Evolutionary conservation across 2,888 invertebrate genomes (phyloP).

Genomic region (Podabrus alpinus): DNA sequence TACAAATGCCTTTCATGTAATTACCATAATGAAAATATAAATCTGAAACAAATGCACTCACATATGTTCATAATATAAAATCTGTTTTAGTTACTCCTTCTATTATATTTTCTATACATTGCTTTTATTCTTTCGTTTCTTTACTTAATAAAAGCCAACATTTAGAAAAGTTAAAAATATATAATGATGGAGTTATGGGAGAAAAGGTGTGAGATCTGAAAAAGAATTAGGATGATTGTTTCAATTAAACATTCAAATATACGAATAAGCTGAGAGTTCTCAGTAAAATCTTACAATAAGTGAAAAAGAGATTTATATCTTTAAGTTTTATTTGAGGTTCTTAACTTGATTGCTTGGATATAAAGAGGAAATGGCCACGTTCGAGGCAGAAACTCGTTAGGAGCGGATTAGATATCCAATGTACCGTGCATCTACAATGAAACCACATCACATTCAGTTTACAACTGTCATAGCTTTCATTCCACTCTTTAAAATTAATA

Average conservation of each 20-base stretch:
- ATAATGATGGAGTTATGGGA: background rate
- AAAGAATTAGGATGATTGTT: background rate
- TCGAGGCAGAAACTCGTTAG: slow-evolving; percentile 53
- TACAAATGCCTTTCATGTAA: slow-evolving; percentile 17
- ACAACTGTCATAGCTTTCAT: slow-evolving; percentile 26
- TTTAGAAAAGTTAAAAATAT: too few species aligned
- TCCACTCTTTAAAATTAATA: slow-evolving; percentile 20
- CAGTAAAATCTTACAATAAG: slow-evolving; percentile 41
- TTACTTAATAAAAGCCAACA: background rate
- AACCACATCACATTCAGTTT: slow-evolving; percentile 30
- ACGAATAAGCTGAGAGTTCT: slow-evolving; percentile 13
- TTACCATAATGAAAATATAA: slow-evolving; percentile 21
- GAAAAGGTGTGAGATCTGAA: background rate
- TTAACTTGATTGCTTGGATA: slow-evolving; percentile 51
- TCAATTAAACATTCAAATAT: slow-evolving; percentile 14
- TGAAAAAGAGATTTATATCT: slow-evolving; percentile 50
- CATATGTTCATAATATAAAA: background rate
- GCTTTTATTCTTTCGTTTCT: background rate
- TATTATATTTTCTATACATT: background rate
- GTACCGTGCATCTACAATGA: slow-evolving; percentile 46
- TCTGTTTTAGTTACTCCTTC: background rate
- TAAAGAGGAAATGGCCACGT: slow-evolving; percentile 36
- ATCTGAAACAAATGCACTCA: slow-evolving; percentile 5
- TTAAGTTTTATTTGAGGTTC: slow-evolving; percentile 48
- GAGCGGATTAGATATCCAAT: slow-evolving; percentile 54